Conservation (phyloP, 2,888 invertebrate species). For the Crioceris asparagi region DNA sequence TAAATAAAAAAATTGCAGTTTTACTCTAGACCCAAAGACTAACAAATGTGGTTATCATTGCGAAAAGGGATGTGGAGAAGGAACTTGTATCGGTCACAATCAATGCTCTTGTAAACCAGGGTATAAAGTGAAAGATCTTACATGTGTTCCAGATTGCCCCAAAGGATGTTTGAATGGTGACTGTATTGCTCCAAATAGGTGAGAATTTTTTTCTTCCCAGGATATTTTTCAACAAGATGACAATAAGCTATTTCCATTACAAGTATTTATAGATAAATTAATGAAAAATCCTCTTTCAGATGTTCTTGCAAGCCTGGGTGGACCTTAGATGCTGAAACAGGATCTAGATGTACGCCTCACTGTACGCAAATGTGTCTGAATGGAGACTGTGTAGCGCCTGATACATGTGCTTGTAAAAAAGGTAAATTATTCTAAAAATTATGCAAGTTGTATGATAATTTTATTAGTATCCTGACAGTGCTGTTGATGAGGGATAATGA, state of each 20-base stretch:
- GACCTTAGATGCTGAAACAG: slow-evolving; percentile 22
- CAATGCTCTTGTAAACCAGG: slow-evolving; percentile 41
- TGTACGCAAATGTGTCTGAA: slow-evolving; percentile 46
- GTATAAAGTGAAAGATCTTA: slow-evolving; percentile 26
- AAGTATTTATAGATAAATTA: no score
- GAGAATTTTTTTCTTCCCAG: slow-evolving; percentile 1
- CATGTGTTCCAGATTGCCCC: slow-evolving; percentile 35
- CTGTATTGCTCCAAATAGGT: slow-evolving; percentile 42
- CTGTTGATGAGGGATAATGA: slow-evolving; percentile 58
- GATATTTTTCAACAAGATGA: not conserved
- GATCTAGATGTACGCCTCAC: slow-evolving; percentile 33
- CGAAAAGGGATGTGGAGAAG: slow-evolving; percentile 36
- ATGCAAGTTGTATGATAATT: not conserved
- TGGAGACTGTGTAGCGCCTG: slow-evolving; percentile 36
- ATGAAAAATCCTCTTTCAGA: slow-evolving; percentile 19
- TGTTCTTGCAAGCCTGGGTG: slow-evolving; percentile 42
- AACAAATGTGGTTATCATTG: slow-evolving; percentile 33
- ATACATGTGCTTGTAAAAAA: slow-evolving; percentile 35
- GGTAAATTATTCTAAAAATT: slow-evolving; percentile 23
- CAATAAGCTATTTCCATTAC: not conserved
- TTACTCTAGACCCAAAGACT: slow-evolving; percentile 31
- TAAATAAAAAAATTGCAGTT: not conserved
- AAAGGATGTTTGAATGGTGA: slow-evolving; percentile 40
- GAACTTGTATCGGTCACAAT: slow-evolving; percentile 40
- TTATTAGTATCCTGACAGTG: slow-evolving; percentile 45